These are phyloP conservation scores for Semnornis frantzii DNA, from an alignment of 2,113 vertebrate species.

Conservation along the genomic window DNA sequence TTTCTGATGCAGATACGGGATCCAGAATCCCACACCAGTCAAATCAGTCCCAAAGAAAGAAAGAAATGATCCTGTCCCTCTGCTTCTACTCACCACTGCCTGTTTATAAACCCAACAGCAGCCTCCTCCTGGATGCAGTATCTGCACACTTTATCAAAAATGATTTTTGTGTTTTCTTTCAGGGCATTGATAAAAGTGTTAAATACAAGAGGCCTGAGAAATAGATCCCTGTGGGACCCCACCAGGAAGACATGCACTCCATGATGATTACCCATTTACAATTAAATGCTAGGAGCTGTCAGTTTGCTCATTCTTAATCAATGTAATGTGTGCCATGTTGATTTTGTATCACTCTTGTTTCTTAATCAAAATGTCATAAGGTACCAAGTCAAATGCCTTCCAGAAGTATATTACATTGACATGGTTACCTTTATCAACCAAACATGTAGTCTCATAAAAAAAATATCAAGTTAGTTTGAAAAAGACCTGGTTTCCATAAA, in stretches of 20 bases:
- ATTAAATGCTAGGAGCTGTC: constrained; percentile 72
- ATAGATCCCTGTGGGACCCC: constrained; percentile 57
- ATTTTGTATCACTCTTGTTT: constrained; percentile 73
- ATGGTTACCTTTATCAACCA: constrained; percentile 71
- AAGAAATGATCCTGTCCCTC: background rate
- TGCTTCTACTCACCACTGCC: background rate
- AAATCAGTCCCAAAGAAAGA: background rate
- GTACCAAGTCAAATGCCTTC: constrained; percentile 67
- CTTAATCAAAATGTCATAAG: constrained; percentile 74
- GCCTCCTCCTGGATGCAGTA: background rate
- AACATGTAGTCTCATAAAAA: constrained; percentile 70
- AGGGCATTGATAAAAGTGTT: constrained; percentile 50
- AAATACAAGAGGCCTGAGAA: constrained; percentile 61
- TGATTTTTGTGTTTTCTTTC: constrained; percentile 51
- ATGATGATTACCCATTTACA: constrained; percentile 69
- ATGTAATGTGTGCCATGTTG: constrained; percentile 72
- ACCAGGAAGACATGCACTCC: constrained; percentile 58
- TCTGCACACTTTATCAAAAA: constrained; percentile 3
- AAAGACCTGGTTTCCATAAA: constrained; percentile 73
- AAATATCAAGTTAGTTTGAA: constrained; percentile 71
- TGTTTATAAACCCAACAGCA: constrained; percentile 1
- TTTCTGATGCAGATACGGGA: background rate
- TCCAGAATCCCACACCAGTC: background rate
- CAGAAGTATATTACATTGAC: constrained; percentile 70
- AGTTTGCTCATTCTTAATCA: constrained; percentile 71